A percentile compares a stretch with the other conserved stretches of the same genome.
These are phyloP conservation scores for Carabus problematicus DNA, from an alignment of 2,888 invertebrate species.

Conservation along the genomic window DNA sequence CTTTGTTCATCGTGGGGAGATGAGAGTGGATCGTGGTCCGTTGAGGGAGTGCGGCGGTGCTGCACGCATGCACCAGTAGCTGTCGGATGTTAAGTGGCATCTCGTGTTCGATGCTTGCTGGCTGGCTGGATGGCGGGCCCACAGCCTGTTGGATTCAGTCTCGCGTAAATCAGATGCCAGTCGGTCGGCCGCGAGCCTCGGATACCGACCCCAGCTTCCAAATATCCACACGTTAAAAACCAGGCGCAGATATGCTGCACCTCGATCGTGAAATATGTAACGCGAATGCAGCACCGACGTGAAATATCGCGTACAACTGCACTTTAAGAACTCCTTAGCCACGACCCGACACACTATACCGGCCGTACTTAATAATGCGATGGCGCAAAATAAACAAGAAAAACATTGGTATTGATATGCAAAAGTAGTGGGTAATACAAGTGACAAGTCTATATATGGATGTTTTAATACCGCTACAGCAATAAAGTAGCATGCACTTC, in stretches of 20 bases:
- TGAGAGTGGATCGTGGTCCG: not conserved
- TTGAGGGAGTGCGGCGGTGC: not conserved
- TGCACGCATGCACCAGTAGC: constrained; percentile 5
- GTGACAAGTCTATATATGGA: constrained; percentile 10
- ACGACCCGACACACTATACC: not conserved
- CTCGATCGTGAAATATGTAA: constrained; percentile 38
- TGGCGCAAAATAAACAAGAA: not conserved
- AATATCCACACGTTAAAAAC: constrained; percentile 6
- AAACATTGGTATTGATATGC: constrained; percentile 17
- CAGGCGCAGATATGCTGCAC: constrained; percentile 1
- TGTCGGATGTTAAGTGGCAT: constrained; percentile 34
- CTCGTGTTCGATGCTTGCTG: constrained; percentile 31
- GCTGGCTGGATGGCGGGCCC: constrained; percentile 4
- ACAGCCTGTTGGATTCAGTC: constrained; percentile 15
- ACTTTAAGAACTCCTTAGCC: constrained; percentile 5
- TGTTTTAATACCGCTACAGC: constrained; percentile 8
- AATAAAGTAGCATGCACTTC: too few relatives aligned
- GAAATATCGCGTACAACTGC: constrained; percentile 32
- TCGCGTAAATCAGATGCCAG: constrained; percentile 31
- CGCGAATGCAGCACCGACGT: constrained; percentile 27
- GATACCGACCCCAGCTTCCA: constrained; percentile 2
- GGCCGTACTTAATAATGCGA: constrained; percentile 11
- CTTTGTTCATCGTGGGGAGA: constrained; percentile 1
- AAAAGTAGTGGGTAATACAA: constrained; percentile 2
- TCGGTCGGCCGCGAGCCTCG: constrained; percentile 11